Percentiles rank a stretch among this genome's conserved stretches.
Conservation (phyloP, 2,113 vertebrate species). For the Isurus oxyrinchus region DNA sequence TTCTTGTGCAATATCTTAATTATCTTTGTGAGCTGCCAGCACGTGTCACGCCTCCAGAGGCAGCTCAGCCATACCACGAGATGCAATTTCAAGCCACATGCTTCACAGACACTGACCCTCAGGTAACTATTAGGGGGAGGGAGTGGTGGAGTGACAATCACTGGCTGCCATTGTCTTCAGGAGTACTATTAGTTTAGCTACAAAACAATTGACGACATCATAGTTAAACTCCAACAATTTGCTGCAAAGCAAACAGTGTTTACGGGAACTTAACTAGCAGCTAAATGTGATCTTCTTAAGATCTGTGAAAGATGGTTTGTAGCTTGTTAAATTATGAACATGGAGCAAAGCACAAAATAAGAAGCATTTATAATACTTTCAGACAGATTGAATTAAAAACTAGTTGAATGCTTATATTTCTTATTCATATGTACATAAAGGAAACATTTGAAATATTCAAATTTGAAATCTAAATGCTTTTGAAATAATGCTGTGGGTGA, state of each 20-base stretch:
- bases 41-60: not conserved
- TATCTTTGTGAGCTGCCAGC: not conserved
- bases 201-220: too few species aligned
- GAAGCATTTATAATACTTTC: not conserved
- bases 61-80: not conserved
- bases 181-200: not conserved
- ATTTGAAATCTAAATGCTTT: not conserved
- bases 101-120: not conserved
- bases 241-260: too few species aligned
- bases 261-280: too few species aligned
- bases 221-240: too few species aligned
- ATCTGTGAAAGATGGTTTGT: not conserved
- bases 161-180: too few species aligned
- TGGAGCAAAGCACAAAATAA: not conserved
- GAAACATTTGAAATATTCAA: not conserved
- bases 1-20: not conserved
- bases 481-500: not conserved
- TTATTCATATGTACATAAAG: not conserved
- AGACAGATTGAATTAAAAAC: not conserved
- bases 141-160: too few species aligned
- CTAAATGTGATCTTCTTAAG: not conserved
- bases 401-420: not conserved
- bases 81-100: not conserved
- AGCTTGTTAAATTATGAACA: not conserved
- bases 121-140: not conserved